Evolutionary conservation across 1,140 invertebrate species (phyloP), one percentile per base, ranked within the genome.

Genomic region (Eueides isabella): DNA sequence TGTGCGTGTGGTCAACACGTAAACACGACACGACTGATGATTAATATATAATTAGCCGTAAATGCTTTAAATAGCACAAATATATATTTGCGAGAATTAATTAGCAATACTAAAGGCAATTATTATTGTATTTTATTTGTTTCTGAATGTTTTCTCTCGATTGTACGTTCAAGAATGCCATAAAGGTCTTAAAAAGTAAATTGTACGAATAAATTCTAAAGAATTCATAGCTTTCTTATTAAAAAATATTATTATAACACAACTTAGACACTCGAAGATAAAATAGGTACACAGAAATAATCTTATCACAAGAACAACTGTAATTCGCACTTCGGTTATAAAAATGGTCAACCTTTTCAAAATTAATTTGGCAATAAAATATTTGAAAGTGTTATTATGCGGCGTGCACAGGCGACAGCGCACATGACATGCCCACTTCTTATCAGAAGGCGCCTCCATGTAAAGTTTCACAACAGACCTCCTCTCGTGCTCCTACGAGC

Each of bases 301-400:
- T 48, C 2, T 55, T 55, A 55, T 55, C 48, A 55, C 48, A 12
- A 55, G 48, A 55, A 55, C 9, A 26, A 55, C 19, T 55, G 48
- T 55, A 5, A 44, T 23, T 55, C 9, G 23, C 48, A 5, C n/a
- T 23, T 55, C 9, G 23, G 19, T 55, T 26, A 55, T 23, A 55
- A 55, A 55, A 55, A 55, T 23, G 23, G 48, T 55, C 48, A 55
- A 55, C 48, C 48, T 55, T 55, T 55, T 55, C 48, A 26, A 55
- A 26, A 55, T 19, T 9, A 55, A 55, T 55, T 55, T 55, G 41
- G 9, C 48, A 9, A 55, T 55, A 55, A 55, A 23, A 26, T 55
- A 55, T n/a, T 55, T 55, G 19, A 55, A 55, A 23, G 48, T 55
- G 23, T 55, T 26, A 26, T 55, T 23, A 55, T 26, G 48, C 23